Evolutionary conservation across 2,888 invertebrate species (phyloP).

Genomic region (Dicranocentrus wangi): DNA sequence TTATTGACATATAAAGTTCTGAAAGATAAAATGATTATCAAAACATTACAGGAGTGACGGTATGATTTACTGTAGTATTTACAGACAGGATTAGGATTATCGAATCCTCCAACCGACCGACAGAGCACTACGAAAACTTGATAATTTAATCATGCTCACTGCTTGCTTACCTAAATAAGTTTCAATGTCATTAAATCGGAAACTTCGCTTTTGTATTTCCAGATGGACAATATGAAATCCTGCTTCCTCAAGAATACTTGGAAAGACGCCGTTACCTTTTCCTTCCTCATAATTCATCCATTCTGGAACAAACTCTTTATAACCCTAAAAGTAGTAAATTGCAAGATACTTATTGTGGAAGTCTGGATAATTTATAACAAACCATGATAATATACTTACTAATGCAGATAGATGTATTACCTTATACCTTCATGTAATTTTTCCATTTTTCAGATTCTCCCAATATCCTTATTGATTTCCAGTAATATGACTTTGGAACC

Average conservation of each 20-base stretch:
- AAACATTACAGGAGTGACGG: neutral
- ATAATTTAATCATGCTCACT: neutral
- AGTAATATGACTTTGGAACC: slow-evolving; percentile 40
- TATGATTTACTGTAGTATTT: neutral
- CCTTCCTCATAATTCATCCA: slow-evolving; percentile 58
- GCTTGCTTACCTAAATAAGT: slow-evolving; percentile 44
- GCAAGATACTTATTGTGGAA: neutral
- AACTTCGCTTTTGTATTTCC: slow-evolving; percentile 35
- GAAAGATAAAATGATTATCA: neutral
- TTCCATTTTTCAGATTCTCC: slow-evolving; percentile 51
- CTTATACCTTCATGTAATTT: slow-evolving; percentile 50
- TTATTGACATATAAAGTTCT: slow-evolving; percentile 64
- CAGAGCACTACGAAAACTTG: too few relatives aligned
- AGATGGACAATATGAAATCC: slow-evolving; percentile 57
- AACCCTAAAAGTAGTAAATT: slow-evolving; percentile 39
- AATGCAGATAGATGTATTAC: neutral
- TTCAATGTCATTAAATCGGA: slow-evolving; percentile 43
- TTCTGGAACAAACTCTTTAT: slow-evolving; percentile 58
- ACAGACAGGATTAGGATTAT: neutral
- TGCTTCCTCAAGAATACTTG: slow-evolving; percentile 22
- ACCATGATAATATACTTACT: neutral
- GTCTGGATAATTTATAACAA: too few relatives aligned
- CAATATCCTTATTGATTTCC: neutral
- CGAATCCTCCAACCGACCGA: too few relatives aligned
- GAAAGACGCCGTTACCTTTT: slow-evolving; percentile 38